A percentile compares a stretch with the other conserved stretches of the same genome.
Evolutionary conservation across 2,797 vertebrate species (phyloP).

Genomic region (Squalus acanthias): DNA sequence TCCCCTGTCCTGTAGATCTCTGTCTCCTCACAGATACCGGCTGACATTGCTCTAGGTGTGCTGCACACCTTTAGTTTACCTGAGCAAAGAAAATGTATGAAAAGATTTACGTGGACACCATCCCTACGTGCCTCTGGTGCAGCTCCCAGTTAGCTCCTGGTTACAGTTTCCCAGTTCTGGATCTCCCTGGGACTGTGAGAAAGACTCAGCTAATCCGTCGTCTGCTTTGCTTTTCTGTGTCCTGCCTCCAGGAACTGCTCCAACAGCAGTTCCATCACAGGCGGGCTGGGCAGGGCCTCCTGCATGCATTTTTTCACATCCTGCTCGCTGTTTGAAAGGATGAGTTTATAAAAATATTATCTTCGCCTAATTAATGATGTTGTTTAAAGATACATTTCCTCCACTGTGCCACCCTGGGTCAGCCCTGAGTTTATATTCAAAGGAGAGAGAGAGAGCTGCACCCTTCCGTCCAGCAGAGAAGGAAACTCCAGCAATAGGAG

Average conservation of each 20-base stretch:
- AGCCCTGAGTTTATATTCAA: not conserved
- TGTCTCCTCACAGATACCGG: not conserved
- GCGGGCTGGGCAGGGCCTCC: not conserved
- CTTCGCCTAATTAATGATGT: not conserved
- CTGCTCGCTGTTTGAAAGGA: not conserved
- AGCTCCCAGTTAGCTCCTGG: not conserved
- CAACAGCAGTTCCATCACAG: not conserved
- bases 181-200: not conserved
- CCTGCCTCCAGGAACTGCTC: no score
- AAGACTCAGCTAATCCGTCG: not conserved
- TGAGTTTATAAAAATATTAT: slow-evolving; percentile 16
- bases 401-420: not conserved
- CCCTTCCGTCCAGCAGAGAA: not conserved
- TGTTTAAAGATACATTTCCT: not conserved
- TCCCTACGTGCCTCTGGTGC: not conserved
- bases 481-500: not conserved
- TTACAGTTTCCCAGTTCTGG: not conserved
- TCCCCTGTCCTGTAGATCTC: not conserved
- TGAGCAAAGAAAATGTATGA: not conserved
- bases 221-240: not conserved
- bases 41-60: not conserved
- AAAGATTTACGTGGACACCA: not conserved
- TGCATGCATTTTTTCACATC: not conserved
- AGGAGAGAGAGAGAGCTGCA: not conserved
- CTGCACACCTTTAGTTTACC: not conserved